These are phyloP conservation scores for Danaus chrysippus DNA, from an alignment of 2,888 invertebrate species.

Conservation along the genomic window DNA sequence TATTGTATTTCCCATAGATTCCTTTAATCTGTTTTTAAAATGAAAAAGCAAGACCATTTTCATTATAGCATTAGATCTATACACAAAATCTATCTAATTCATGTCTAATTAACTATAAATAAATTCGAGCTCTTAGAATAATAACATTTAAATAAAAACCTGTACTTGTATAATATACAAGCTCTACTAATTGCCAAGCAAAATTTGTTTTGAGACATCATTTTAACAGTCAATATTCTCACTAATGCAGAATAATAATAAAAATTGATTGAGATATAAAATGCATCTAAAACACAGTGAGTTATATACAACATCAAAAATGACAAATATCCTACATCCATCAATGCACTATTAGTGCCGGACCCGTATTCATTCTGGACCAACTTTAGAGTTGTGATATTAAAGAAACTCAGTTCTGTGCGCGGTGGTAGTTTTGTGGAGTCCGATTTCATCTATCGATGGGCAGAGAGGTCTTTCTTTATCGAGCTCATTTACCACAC, in stretches of 20 bases:
- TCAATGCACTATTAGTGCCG: constrained; percentile 14
- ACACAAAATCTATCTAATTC: constrained; percentile 7
- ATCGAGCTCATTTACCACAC: constrained; percentile 84
- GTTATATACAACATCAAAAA: constrained; percentile 19
- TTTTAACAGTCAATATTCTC: constrained; percentile 52
- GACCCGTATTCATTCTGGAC: constrained; percentile 11
- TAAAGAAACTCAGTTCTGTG: constrained; percentile 13
- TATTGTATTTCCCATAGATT: background rate
- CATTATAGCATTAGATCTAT: constrained; percentile 8
- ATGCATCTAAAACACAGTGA: constrained; percentile 31
- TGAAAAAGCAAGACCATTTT: background rate
- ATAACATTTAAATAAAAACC: constrained; percentile 6
- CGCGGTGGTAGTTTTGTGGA: constrained; percentile 8
- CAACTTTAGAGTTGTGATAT: constrained; percentile 16
- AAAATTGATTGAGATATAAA: constrained; percentile 13
- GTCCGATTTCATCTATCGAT: constrained; percentile 16
- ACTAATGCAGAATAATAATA: constrained; percentile 33
- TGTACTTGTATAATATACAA: constrained; percentile 7
- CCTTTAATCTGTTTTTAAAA: constrained; percentile 1
- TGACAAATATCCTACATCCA: constrained; percentile 18
- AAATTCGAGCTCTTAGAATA: constrained; percentile 4
- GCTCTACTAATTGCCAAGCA: constrained; percentile 9
- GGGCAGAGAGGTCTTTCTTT: constrained; percentile 20
- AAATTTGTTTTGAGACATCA: constrained; percentile 9
- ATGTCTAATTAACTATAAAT: constrained; percentile 8